Evolutionary conservation across 2,888 invertebrate species (phyloP).

Genomic region (Ischnura elegans): DNA sequence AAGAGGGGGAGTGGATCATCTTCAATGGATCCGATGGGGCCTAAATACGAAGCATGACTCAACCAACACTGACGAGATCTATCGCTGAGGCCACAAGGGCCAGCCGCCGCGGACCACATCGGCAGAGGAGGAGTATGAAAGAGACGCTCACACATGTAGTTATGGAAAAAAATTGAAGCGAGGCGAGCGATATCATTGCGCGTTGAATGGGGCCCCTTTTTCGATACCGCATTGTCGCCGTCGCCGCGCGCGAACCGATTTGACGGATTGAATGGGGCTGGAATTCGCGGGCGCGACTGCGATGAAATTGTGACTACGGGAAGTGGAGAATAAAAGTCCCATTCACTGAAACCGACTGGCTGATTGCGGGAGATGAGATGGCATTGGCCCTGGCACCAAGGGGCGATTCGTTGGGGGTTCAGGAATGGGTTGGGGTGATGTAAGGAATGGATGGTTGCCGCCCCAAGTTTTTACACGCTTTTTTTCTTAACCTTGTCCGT

Average conservation of each 20-base stretch:
- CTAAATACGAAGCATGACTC: neutral
- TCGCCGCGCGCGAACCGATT: neutral
- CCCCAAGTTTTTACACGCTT: no score
- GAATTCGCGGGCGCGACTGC: neutral
- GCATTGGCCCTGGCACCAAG: neutral
- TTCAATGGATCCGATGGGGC: neutral
- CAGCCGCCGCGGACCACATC: neutral
- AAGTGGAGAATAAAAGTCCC: neutral
- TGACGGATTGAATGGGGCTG: neutral
- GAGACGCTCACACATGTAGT: neutral
- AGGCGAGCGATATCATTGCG: neutral
- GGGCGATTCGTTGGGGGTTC: neutral
- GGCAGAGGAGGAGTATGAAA: neutral
- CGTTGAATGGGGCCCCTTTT: neutral
- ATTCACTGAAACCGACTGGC: neutral
- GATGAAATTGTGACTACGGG: neutral
- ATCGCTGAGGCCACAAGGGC: neutral
- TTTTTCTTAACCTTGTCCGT: no score
- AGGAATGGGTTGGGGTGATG: neutral
- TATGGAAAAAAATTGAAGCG: neutral
- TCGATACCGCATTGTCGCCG: neutral
- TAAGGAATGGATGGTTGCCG: no score
- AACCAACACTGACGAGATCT: neutral
- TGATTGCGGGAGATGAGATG: no score
- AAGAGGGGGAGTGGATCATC: neutral